A percentile compares a stretch with the other conserved stretches of the same genome.
Conservation (phyloP, 2,888 invertebrate species). For the Conchocele bisecta region DNA sequence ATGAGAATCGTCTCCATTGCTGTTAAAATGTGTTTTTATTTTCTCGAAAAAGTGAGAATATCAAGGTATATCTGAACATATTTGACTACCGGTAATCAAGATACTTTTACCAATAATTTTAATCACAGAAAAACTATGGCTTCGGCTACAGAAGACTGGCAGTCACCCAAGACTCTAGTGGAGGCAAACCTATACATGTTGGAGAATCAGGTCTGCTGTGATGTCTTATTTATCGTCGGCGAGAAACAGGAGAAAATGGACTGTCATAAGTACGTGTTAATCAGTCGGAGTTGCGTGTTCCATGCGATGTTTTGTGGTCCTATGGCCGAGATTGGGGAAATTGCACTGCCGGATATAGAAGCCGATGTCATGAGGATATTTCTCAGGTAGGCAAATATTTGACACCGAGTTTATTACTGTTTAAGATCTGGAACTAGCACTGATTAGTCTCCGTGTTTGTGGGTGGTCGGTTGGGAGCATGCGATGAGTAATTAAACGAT, state of each 20-base stretch:
- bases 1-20: too few relatives aligned
- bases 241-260: slow-evolving; percentile 1
- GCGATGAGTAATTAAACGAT: too few relatives aligned
- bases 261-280: slow-evolving; percentile 51
- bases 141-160: slow-evolving; percentile 45
- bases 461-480: too few relatives aligned
- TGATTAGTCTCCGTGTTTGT: too few relatives aligned
- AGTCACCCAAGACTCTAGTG: slow-evolving; percentile 16
- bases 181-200: slow-evolving; percentile 50
- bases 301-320: slow-evolving; percentile 50
- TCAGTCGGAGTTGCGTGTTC: slow-evolving; percentile 43
- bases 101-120: too few relatives aligned
- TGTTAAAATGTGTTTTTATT: too few relatives aligned
- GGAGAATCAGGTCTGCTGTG: slow-evolving; percentile 37
- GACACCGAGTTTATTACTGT: too few relatives aligned
- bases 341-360: slow-evolving; percentile 51
- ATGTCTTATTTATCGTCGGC: slow-evolving; percentile 40
- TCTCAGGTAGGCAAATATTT: slow-evolving; percentile 28
- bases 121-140: too few relatives aligned
- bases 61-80: too few relatives aligned
- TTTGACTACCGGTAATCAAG: too few relatives aligned
- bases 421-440: too few relatives aligned
- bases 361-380: slow-evolving; percentile 40
- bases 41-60: too few relatives aligned
- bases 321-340: slow-evolving; percentile 39